Conservation (phyloP, 2,888 invertebrate genomes). For the Chesias legatella region DNA sequence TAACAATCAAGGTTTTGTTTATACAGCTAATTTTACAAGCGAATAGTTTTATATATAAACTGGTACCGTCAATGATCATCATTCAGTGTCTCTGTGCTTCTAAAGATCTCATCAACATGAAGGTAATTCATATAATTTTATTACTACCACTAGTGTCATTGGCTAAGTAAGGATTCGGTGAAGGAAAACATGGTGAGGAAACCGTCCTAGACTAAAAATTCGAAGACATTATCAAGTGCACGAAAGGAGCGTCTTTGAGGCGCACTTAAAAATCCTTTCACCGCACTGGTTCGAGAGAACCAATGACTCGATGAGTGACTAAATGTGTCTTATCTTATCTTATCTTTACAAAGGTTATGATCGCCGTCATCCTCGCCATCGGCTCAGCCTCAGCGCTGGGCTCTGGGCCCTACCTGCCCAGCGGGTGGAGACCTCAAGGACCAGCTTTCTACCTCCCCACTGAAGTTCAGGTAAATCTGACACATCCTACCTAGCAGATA, state of each 20-base stretch:
- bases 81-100: slow-evolving; percentile 41
- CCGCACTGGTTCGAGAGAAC: too few species aligned
- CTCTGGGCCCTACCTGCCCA: slow-evolving; percentile 68
- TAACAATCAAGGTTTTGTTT: slow-evolving; percentile 38
- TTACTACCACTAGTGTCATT: background rate
- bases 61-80: slow-evolving; percentile 33
- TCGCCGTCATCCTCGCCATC: slow-evolving; percentile 44
- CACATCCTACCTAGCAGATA: background rate
- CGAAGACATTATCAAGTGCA: too few species aligned
- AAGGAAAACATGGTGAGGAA: too few species aligned
- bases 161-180: too few species aligned
- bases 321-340: background rate
- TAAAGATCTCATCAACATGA: slow-evolving; percentile 65
- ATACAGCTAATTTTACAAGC: slow-evolving; percentile 44
- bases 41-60: slow-evolving; percentile 51
- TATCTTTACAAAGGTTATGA: slow-evolving; percentile 42
- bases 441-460: slow-evolving; percentile 64
- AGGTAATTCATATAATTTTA: slow-evolving; percentile 39
- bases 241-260: too few species aligned
- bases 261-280: too few species aligned
- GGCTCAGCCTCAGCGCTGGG: slow-evolving; percentile 52
- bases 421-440: slow-evolving; percentile 68
- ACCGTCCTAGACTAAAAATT: too few species aligned
- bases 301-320: too few species aligned
- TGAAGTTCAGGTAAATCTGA: slow-evolving; percentile 47